Conservation (phyloP, 37 sponge, comb jelly and placozoan genomes). For the Corticium candelabrum region DNA sequence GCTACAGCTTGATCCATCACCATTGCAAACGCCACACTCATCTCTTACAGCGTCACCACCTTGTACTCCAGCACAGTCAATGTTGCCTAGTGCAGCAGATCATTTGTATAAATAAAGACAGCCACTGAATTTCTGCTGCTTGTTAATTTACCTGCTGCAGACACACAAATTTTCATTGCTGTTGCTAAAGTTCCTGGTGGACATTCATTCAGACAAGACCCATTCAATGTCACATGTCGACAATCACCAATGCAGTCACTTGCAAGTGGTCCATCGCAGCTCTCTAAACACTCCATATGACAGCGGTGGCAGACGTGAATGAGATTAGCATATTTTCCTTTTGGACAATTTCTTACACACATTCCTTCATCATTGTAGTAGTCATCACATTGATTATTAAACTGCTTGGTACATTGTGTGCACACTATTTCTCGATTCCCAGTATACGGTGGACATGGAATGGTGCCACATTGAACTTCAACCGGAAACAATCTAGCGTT, state of each 20-base stretch:
- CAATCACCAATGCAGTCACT: background rate
- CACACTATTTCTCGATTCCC: constrained; percentile 7
- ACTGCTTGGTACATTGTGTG: background rate
- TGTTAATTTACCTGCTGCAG: background rate
- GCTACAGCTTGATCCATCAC: background rate
- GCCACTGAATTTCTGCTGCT: too few relatives aligned
- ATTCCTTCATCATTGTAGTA: background rate
- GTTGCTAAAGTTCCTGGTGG: background rate
- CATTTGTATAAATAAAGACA: too few relatives aligned
- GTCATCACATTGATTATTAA: background rate
- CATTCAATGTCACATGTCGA: background rate
- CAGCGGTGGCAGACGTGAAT: background rate
- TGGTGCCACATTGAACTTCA: constrained; percentile 7
- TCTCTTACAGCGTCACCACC: background rate
- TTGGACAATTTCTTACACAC: background rate
- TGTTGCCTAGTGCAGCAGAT: background rate
- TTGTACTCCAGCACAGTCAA: background rate
- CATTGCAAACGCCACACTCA: background rate
- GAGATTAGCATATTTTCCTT: background rate
- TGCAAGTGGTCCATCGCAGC: background rate
- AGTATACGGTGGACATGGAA: constrained; percentile 18
- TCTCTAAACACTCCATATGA: background rate
- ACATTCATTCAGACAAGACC: background rate
- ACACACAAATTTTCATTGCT: background rate
- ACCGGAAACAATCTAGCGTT: constrained; percentile 8